Conservation (phyloP, 2,888 invertebrate genomes). For the Eucera pruinosa region DNA sequence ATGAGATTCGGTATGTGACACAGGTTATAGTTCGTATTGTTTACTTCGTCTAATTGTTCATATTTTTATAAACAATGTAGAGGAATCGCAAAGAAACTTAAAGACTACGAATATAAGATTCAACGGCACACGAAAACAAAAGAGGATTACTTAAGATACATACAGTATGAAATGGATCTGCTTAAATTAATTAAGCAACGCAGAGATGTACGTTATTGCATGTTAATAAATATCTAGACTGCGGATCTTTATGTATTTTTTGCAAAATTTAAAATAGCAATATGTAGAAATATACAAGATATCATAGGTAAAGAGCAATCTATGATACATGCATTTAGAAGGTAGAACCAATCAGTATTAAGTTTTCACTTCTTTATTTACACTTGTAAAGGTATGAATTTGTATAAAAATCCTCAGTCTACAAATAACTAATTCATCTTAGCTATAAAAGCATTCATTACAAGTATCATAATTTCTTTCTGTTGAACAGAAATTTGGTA, state of each 20-base stretch:
- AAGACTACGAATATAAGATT: slow-evolving; percentile 90
- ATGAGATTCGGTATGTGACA: slow-evolving; percentile 88
- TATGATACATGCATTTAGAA: too few relatives aligned
- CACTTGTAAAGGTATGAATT: too few relatives aligned
- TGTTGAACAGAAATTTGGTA: slow-evolving; percentile 83
- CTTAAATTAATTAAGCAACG: slow-evolving; percentile 88
- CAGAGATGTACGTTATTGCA: slow-evolving; percentile 84
- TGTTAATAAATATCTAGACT: background rate
- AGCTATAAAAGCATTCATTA: background rate
- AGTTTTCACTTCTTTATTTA: too few relatives aligned
- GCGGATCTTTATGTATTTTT: background rate
- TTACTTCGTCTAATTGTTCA: background rate
- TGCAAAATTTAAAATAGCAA: too few relatives aligned
- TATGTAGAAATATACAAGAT: too few relatives aligned
- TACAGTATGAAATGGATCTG: slow-evolving; percentile 89
- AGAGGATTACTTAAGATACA: slow-evolving; percentile 89
- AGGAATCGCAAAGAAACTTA: slow-evolving; percentile 88
- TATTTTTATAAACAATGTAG: slow-evolving; percentile 80
- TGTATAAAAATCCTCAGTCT: too few relatives aligned
- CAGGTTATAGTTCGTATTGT: slow-evolving; percentile 21
- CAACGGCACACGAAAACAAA: slow-evolving; percentile 88
- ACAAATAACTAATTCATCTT: too few relatives aligned
- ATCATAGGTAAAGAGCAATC: too few relatives aligned
- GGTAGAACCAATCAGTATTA: too few relatives aligned
- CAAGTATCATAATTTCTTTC: slow-evolving; percentile 45